These are phyloP conservation scores for Trinorchestia longiramus DNA, from an alignment of 1,140 invertebrate species.

Conservation along the genomic window DNA sequence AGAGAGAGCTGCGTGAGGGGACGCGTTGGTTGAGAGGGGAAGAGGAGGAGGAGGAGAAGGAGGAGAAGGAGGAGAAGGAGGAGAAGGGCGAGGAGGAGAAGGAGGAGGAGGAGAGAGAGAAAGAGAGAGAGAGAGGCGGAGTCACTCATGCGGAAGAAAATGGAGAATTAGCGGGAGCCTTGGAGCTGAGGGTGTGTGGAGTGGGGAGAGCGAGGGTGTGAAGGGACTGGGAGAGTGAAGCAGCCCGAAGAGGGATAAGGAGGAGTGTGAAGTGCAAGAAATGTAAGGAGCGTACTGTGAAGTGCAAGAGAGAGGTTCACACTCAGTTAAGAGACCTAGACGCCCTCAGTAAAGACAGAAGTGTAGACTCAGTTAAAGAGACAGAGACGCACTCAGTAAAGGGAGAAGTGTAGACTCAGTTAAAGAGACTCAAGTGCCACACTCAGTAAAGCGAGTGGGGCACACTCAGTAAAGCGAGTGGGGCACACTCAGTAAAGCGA, in stretches of 20 bases:
- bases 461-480: too few relatives aligned
- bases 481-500: too few relatives aligned
- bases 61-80: not conserved
- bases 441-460: too few relatives aligned
- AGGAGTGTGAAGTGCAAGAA: not conserved
- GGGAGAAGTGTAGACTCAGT: not conserved
- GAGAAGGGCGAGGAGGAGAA: not conserved
- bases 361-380: not conserved
- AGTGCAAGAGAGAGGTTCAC: not conserved
- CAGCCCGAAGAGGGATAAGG: not conserved
- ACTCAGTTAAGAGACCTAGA: too few relatives aligned
- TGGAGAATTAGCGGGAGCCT: slow-evolving; percentile 42
- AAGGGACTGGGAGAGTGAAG: not conserved
- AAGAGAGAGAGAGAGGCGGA: not conserved
- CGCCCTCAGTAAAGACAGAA: too few relatives aligned
- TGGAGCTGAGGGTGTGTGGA: not conserved
- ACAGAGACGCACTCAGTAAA: not conserved
- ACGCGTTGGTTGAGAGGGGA: not conserved
- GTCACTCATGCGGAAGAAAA: slow-evolving; percentile 50
- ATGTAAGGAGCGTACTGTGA: not conserved
- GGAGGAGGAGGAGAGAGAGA: not conserved
- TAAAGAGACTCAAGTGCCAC: too few relatives aligned
- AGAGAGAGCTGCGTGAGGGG: not conserved
- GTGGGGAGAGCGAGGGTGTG: not conserved
- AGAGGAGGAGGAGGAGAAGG: not conserved